These are phyloP conservation scores for Fulica atra DNA, from an alignment of 2,113 vertebrate genomes.

Conservation along the genomic window DNA sequence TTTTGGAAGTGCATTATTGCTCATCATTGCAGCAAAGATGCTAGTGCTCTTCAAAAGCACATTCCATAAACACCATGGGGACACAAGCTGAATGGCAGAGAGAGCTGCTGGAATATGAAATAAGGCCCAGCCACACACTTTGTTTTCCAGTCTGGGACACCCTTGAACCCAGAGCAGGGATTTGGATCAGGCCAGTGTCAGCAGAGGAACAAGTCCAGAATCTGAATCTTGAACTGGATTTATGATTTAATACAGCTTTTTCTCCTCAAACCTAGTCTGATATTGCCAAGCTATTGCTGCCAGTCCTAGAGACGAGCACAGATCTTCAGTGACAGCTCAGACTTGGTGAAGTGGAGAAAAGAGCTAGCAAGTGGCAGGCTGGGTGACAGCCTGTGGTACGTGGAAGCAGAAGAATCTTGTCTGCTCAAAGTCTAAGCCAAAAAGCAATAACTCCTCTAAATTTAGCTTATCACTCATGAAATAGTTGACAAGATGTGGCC, in stretches of 20 bases:
- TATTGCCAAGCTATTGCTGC: not conserved
- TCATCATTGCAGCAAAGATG: not conserved
- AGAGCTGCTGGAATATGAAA: not conserved
- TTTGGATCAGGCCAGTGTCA: not conserved
- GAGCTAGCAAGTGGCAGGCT: accelerated
- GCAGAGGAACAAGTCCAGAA: not conserved
- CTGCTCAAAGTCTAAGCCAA: not conserved
- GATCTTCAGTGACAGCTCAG: not conserved
- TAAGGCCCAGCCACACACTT: not conserved
- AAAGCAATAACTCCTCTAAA: not conserved
- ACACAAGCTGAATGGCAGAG: not conserved
- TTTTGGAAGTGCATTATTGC: not conserved
- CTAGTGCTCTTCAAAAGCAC: not conserved
- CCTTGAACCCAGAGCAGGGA: not conserved
- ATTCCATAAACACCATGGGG: not conserved
- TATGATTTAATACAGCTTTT: not conserved
- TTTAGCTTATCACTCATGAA: not conserved
- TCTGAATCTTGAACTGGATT: not conserved
- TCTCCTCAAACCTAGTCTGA: not conserved
- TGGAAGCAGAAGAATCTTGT: not conserved
- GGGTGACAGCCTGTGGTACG: not conserved
- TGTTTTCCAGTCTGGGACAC: not conserved
- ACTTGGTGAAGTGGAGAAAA: not conserved
- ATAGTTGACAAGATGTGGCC: not conserved
- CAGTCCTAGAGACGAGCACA: not conserved